phyloP scores from a whole-genome alignment of 2,113 vertebrate species.

The Corvus moneduloides region DNA sequence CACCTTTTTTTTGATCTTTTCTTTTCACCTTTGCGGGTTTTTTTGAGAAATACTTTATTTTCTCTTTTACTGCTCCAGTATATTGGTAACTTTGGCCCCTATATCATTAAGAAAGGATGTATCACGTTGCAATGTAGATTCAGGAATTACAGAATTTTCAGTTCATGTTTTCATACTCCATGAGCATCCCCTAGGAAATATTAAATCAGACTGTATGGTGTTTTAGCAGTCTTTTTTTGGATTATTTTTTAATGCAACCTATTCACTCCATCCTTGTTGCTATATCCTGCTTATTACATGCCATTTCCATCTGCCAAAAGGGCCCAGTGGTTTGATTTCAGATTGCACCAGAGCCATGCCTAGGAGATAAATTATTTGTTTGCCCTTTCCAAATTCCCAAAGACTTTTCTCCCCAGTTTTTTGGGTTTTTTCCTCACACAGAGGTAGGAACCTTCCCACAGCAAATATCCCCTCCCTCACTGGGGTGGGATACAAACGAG shows the following conservation, averaged over 20 bases:
- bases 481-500: conserved; percentile 31
- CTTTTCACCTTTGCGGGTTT: neutral
- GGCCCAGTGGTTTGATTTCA: conserved; percentile 1
- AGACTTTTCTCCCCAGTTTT: neutral
- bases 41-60: neutral
- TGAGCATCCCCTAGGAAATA: neutral
- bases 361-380: conserved; percentile 56
- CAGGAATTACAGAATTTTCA: neutral
- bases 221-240: neutral
- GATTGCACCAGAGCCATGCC: neutral
- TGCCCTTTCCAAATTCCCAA: conserved; percentile 47
- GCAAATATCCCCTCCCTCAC: conserved; percentile 7
- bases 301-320: neutral
- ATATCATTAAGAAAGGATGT: neutral
- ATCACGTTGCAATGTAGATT: fast-evolving
- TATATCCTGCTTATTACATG: neutral
- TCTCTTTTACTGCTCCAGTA: neutral
- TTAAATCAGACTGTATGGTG: neutral
- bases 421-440: neutral
- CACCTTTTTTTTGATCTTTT: neutral
- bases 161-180: neutral
- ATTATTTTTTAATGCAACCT: neutral
- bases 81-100: neutral
- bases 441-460: conserved; percentile 20
- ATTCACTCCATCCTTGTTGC: neutral